These are phyloP conservation scores for Linepithema humile DNA, from an alignment of 1,140 invertebrate genomes.

Conservation along the genomic window DNA sequence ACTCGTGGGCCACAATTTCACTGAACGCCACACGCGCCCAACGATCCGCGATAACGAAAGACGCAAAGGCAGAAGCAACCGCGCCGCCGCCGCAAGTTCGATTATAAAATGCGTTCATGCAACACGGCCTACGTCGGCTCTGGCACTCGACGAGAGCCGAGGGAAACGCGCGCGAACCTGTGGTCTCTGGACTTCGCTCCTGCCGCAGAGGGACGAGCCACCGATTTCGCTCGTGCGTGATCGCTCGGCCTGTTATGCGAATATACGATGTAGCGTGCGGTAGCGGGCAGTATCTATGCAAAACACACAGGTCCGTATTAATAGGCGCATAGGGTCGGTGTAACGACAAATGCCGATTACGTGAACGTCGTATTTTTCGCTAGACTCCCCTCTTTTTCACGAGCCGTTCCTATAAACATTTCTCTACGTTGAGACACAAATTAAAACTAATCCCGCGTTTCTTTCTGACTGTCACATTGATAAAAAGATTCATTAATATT, in stretches of 20 bases:
- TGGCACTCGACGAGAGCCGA: neutral
- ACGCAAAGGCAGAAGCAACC: too few relatives aligned
- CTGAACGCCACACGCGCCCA: too few relatives aligned
- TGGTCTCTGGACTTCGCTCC: constrained; percentile 24
- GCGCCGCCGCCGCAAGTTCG: too few relatives aligned
- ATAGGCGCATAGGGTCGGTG: neutral
- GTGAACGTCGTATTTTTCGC: neutral
- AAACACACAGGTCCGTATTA: constrained; percentile 40
- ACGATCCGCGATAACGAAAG: too few relatives aligned
- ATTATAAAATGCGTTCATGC: neutral
- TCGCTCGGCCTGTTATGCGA: neutral
- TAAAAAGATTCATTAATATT: too few relatives aligned
- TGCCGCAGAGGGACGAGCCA: neutral
- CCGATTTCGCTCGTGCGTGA: neutral
- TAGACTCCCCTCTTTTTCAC: neutral
- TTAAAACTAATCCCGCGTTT: neutral
- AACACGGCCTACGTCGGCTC: neutral
- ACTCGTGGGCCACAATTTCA: too few relatives aligned
- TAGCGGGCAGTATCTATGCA: constrained; percentile 22
- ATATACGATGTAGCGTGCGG: neutral
- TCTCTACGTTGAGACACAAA: neutral
- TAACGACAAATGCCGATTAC: neutral
- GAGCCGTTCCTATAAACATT: neutral
- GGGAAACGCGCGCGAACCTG: too few relatives aligned
- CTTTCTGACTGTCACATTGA: too few relatives aligned